A percentile compares a stretch with the other conserved stretches of the same genome.
These are phyloP conservation scores for Theocolax elegans DNA, from an alignment of 1,140 invertebrate species.

Conservation along the genomic window DNA sequence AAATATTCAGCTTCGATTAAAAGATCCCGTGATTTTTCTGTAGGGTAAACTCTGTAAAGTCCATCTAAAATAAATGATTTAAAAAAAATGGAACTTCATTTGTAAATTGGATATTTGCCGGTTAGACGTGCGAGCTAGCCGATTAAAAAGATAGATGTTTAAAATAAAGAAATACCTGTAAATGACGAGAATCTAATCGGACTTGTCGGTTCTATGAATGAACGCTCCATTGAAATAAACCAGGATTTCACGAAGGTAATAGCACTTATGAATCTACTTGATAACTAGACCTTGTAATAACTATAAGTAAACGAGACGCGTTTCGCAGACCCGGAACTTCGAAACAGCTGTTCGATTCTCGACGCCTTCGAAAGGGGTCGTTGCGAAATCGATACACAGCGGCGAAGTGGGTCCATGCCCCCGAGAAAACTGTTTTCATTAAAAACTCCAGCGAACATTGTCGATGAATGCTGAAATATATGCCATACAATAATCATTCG, in stretches of 20 bases:
- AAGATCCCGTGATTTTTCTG: too few species aligned
- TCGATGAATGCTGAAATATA: too few species aligned
- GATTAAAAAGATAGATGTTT: constrained; percentile 1
- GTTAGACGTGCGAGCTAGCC: constrained; percentile 33
- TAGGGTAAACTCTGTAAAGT: too few species aligned
- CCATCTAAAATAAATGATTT: too few species aligned
- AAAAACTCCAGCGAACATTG: too few species aligned
- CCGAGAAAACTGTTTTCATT: constrained; percentile 28
- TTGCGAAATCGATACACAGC: constrained; percentile 19
- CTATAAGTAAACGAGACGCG: constrained; percentile 22
- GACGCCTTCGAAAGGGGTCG: too few species aligned
- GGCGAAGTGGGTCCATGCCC: too few species aligned
- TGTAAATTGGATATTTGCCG: not conserved
- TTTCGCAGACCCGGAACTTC: constrained; percentile 1
- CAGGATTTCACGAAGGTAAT: constrained; percentile 69
- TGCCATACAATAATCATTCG: too few species aligned
- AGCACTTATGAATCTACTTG: constrained; percentile 55
- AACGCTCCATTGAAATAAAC: constrained; percentile 66
- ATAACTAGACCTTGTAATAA: constrained; percentile 51
- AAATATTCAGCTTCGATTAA: too few species aligned
- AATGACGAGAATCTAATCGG: constrained; percentile 58
- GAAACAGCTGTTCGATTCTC: constrained; percentile 8
- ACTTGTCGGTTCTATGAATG: constrained; percentile 68
- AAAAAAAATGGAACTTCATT: not conserved
- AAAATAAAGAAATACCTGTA: constrained; percentile 40